Percentiles rank a stretch among this genome's conserved stretches.
These are phyloP conservation scores for Leptobrachium leishanense DNA, from an alignment of 2,113 vertebrate genomes.

Conservation along the genomic window DNA sequence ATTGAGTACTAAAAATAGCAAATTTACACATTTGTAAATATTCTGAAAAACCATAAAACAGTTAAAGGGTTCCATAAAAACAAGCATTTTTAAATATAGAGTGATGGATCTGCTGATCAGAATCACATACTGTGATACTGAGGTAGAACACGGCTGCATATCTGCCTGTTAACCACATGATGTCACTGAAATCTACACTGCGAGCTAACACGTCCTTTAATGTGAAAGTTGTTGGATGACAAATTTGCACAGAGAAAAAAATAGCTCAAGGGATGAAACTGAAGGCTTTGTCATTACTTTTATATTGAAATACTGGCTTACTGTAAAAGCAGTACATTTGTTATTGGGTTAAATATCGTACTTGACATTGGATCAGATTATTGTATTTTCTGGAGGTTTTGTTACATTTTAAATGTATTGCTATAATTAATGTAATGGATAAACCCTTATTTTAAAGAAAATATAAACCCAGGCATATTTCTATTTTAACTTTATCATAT, in stretches of 20 bases:
- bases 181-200: constrained; percentile 50
- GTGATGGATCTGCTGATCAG: constrained; percentile 3
- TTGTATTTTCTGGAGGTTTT: constrained; percentile 30
- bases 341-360: constrained; percentile 31
- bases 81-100: background rate
- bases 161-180: constrained; percentile 47
- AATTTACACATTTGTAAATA: too few species aligned
- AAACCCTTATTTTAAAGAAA: background rate
- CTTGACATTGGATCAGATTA: constrained; percentile 27
- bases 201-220: constrained; percentile 13
- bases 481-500: background rate
- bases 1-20: too few species aligned
- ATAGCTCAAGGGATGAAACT: constrained; percentile 46
- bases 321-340: constrained; percentile 30
- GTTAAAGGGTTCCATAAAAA: too few species aligned
- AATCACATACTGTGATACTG: background rate
- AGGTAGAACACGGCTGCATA: constrained; percentile 29
- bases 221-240: constrained; percentile 39
- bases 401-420: constrained; percentile 23
- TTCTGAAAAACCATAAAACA: too few species aligned
- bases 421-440: constrained; percentile 26
- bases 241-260: constrained; percentile 41
- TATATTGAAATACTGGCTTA: constrained; percentile 39
- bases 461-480: background rate
- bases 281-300: constrained; percentile 37